Conservation (phyloP, 2,888 invertebrate genomes). For the Athalia cordata region DNA sequence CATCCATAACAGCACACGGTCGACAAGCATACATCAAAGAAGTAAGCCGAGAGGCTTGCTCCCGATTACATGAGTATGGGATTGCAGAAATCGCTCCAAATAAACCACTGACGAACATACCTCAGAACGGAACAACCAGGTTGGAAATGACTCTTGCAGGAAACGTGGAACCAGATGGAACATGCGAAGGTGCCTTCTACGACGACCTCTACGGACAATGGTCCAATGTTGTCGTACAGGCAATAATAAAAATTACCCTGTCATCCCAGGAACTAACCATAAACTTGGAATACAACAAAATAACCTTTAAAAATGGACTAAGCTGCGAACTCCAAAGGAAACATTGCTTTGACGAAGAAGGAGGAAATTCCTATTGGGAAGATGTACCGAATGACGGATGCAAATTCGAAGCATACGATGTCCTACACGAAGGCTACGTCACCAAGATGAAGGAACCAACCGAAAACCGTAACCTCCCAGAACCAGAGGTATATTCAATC, state of each 20-base stretch:
- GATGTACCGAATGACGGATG: constrained; percentile 23
- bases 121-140: background rate
- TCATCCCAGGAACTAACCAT: constrained; percentile 24
- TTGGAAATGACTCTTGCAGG: background rate
- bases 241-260: constrained; percentile 38
- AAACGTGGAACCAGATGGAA: constrained; percentile 37
- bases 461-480: constrained; percentile 34
- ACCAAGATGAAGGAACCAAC: background rate
- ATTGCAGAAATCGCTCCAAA: background rate
- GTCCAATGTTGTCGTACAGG: constrained; percentile 47
- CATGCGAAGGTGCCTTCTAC: constrained; percentile 47
- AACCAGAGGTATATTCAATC: background rate
- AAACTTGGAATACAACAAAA: constrained; percentile 40
- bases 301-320: constrained; percentile 39
- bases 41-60: constrained; percentile 30
- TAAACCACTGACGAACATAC: background rate
- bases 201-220: constrained; percentile 46
- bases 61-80: constrained; percentile 22
- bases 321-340: constrained; percentile 19
- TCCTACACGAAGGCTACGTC: constrained; percentile 51
- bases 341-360: constrained; percentile 47
- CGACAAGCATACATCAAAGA: constrained; percentile 7
- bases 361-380: constrained; percentile 48
- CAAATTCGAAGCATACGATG: constrained; percentile 47
- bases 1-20: constrained; percentile 26